A percentile compares a stretch with the other conserved stretches of the same genome.
Evolutionary conservation across 2,113 vertebrate species (phyloP).

Genomic region (Callochromis pleurospilus): DNA sequence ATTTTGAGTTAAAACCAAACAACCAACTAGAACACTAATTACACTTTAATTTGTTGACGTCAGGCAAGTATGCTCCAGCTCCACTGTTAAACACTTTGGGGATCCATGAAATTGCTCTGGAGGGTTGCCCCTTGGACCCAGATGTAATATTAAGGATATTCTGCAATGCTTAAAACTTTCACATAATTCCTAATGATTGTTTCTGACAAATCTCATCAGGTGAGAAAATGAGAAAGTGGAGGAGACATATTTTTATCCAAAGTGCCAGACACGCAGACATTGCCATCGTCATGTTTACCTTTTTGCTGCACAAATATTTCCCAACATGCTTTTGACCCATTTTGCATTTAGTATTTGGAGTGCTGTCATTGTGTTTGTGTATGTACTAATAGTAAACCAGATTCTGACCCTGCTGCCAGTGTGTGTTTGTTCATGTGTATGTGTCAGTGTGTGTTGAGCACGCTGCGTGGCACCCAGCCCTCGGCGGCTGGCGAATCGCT

Average conservation of each 20-base stretch:
- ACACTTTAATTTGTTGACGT: background rate
- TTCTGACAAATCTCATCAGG: background rate
- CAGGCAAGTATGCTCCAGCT: background rate
- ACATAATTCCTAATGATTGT: background rate
- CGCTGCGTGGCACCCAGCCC: slow-evolving; percentile 93
- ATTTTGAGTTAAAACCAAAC: background rate
- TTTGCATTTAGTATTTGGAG: background rate
- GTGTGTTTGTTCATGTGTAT: background rate
- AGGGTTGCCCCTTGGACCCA: background rate
- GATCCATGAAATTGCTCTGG: background rate
- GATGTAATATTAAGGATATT: background rate
- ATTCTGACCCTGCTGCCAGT: background rate
- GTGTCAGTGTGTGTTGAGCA: slow-evolving; percentile 72
- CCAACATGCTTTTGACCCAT: background rate
- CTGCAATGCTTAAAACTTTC: background rate
- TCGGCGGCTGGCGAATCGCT: slow-evolving; percentile 90
- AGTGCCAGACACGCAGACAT: background rate
- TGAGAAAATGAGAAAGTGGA: background rate
- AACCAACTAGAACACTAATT: background rate
- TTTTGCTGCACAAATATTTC: background rate
- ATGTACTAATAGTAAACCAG: background rate
- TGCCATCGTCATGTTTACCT: background rate
- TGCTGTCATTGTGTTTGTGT: background rate
- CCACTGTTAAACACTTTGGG: background rate
- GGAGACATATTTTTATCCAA: background rate